Evolutionary conservation across 2,113 vertebrate genomes (phyloP).

Genomic region (Egretta garzetta): DNA sequence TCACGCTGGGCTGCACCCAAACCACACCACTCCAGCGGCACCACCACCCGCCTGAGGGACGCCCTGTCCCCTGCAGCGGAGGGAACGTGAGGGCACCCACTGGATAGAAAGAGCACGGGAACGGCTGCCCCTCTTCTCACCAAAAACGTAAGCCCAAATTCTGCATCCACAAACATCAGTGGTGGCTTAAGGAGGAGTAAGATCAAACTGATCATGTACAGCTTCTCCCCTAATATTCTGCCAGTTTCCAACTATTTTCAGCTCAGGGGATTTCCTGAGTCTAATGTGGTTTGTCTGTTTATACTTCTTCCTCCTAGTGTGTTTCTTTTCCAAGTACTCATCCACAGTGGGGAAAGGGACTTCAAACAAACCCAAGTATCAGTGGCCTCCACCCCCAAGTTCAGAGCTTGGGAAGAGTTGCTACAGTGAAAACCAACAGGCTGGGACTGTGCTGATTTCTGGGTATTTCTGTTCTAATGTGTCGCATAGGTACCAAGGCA

Average conservation of each 20-base stretch:
- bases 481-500: neutral
- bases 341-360: neutral
- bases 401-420: neutral
- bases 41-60: neutral
- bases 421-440: neutral
- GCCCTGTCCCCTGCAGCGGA: neutral
- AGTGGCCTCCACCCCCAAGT: neutral
- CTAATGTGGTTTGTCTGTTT: neutral
- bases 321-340: neutral
- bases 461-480: neutral
- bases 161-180: neutral
- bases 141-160: neutral
- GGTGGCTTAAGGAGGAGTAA: neutral
- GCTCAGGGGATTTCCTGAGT: neutral
- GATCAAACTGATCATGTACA: neutral
- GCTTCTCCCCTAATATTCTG: neutral
- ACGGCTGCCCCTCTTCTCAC: neutral
- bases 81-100: accelerated
- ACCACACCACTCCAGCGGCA: accelerated
- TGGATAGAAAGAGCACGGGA: neutral
- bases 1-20: neutral
- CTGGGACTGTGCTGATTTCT: neutral
- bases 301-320: neutral
- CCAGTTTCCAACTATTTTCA: neutral
- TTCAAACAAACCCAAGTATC: neutral